A percentile compares a stretch with the other conserved stretches of the same genome.
These are phyloP conservation scores for Camelus dromedarius DNA, from an alignment of 2,113 vertebrate genomes.

Conservation along the genomic window DNA sequence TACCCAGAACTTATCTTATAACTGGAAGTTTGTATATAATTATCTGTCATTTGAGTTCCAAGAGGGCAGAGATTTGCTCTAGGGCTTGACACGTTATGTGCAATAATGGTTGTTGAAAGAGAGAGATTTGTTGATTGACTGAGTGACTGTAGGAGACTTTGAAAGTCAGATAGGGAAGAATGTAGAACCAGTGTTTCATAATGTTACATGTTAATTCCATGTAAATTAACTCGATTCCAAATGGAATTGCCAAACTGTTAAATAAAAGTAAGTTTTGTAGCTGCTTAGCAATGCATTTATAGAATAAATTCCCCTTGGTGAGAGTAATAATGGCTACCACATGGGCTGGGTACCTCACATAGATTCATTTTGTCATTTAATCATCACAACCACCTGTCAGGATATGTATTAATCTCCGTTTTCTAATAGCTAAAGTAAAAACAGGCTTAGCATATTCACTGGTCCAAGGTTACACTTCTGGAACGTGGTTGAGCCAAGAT, in stretches of 20 bases:
- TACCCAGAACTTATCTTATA: neutral
- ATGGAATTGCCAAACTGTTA: neutral
- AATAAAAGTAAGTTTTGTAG: constrained; percentile 38
- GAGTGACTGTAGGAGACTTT: neutral
- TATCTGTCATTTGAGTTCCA: constrained; percentile 8
- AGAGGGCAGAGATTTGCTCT: neutral
- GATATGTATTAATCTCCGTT: neutral
- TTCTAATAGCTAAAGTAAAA: constrained; percentile 2
- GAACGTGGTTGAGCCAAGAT: constrained; percentile 10
- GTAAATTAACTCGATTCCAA: constrained; percentile 29
- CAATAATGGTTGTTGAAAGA: neutral
- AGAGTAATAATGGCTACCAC: constrained; percentile 19
- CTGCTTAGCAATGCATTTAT: constrained; percentile 7
- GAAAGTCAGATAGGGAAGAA: constrained; percentile 14
- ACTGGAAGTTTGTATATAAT: neutral
- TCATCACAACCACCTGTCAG: neutral
- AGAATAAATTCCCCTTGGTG: constrained; percentile 4
- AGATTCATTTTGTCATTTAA: constrained; percentile 29
- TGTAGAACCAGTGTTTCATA: constrained; percentile 26
- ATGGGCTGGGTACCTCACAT: neutral
- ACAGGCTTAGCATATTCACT: neutral
- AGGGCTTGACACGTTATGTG: neutral
- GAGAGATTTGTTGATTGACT: neutral
- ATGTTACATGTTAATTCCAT: neutral
- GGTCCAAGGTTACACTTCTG: neutral